Conservation (phyloP, 1,140 invertebrate species). For the Platyscapa corneri region DNA sequence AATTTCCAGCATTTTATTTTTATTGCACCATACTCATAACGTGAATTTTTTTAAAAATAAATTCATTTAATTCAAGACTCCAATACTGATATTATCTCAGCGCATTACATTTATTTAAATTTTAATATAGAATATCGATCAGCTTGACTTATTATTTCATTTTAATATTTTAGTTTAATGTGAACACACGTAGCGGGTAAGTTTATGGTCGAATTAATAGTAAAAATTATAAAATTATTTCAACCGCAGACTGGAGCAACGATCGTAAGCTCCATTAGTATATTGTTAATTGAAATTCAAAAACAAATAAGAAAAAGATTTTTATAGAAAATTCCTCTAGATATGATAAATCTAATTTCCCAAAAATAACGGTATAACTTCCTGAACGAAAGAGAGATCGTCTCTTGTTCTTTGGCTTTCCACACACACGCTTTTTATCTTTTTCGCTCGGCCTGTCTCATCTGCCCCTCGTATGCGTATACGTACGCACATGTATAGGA, state of each 20-base stretch:
- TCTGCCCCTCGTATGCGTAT: not conserved
- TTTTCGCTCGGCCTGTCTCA: not conserved
- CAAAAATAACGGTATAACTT: conserved; percentile 26
- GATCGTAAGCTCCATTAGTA: not conserved
- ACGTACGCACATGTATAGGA: not conserved
- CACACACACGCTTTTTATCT: not conserved
- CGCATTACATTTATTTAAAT: not conserved
- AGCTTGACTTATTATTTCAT: not conserved
- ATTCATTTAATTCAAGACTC: not conserved
- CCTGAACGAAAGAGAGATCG: conserved; percentile 67
- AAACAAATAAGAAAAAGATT: not conserved
- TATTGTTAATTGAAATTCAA: not conserved
- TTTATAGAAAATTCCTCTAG: not conserved
- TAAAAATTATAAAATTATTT: too few species aligned
- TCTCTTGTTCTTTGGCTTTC: conserved; percentile 29
- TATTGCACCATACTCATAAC: not conserved
- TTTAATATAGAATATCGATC: conserved; percentile 14
- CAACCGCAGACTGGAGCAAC: too few species aligned
- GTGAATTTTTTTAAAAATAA: not conserved
- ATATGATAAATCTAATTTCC: conserved; percentile 10
- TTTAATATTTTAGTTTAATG: conserved; percentile 8
- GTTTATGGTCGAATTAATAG: not conserved
- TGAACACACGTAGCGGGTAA: not conserved
- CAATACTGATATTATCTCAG: not conserved
- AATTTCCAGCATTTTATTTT: not conserved